Evolutionary conservation across 1,140 invertebrate genomes (phyloP).

Genomic region (Hycleus cichorii): DNA sequence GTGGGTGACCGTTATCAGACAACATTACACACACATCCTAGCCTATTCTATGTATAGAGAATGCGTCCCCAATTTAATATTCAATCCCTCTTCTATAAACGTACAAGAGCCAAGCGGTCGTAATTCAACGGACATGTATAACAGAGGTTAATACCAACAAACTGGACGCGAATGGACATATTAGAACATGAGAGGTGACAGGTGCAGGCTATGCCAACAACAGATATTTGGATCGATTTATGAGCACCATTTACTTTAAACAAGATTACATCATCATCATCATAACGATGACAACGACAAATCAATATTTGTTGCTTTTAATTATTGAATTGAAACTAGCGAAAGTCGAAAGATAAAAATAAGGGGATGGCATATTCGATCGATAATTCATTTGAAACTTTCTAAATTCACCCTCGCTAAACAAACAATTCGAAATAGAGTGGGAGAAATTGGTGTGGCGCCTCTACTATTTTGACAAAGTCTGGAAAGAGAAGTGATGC

Average conservation of each 20-base stretch:
- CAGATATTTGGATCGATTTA: conserved; percentile 19
- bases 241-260: conserved; percentile 12
- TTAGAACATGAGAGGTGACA: conserved; percentile 16
- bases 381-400: too few species aligned
- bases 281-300: neutral
- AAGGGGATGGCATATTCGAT: too few species aligned
- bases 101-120: conserved; percentile 11
- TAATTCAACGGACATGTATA: conserved; percentile 18
- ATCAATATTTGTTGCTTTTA: too few species aligned
- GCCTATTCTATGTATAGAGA: conserved; percentile 3
- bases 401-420: too few species aligned
- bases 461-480: too few species aligned
- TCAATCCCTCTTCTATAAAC: conserved; percentile 17
- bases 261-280: conserved; percentile 11
- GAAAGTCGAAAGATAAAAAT: too few species aligned
- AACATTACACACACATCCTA: too few species aligned
- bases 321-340: too few species aligned
- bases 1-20: conserved; percentile 5
- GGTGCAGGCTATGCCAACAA: conserved; percentile 15
- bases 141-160: conserved; percentile 17
- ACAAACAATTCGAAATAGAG: too few species aligned
- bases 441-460: too few species aligned
- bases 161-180: conserved; percentile 15
- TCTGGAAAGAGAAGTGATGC: too few species aligned
- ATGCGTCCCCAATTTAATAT: conserved; percentile 15